Percentiles rank a stretch among this genome's conserved stretches.
These are phyloP conservation scores for Elysia crispata DNA, from an alignment of 2,888 invertebrate genomes.

Conservation along the genomic window DNA sequence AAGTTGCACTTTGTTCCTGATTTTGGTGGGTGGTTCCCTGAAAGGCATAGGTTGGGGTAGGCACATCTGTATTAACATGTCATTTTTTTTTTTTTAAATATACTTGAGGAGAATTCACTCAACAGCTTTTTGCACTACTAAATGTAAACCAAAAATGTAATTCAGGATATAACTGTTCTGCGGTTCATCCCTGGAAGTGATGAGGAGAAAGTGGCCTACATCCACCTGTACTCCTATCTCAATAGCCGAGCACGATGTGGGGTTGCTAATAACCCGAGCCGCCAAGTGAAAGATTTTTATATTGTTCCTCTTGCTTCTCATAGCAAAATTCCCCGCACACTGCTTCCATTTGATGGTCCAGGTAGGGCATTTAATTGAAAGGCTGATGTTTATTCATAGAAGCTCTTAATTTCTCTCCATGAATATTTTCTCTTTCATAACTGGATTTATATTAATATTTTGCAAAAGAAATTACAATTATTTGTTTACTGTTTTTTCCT, in stretches of 20 bases:
- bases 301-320: constrained; percentile 89
- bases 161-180: constrained; percentile 87
- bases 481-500: no score
- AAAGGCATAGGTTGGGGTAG: no score
- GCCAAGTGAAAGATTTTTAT: constrained; percentile 94
- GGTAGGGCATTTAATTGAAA: constrained; percentile 78
- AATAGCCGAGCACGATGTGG: constrained; percentile 85
- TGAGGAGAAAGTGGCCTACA: constrained; percentile 87
- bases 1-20: no score
- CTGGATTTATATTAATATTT: no score
- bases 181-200: constrained; percentile 88
- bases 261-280: constrained; percentile 86
- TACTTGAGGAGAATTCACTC: no score
- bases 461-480: no score
- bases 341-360: constrained; percentile 82
- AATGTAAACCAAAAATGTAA: not conserved
- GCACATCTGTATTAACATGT: no score
- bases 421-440: no score
- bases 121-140: not conserved
- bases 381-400: no score
- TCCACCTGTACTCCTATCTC: constrained; percentile 91
- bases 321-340: constrained; percentile 83
- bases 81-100: no score
- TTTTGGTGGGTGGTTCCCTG: no score
- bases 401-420: no score